A percentile compares a stretch with the other conserved stretches of the same genome.
Evolutionary conservation across 2,797 vertebrate genomes (phyloP).

Genomic region (Hydrophis major): DNA sequence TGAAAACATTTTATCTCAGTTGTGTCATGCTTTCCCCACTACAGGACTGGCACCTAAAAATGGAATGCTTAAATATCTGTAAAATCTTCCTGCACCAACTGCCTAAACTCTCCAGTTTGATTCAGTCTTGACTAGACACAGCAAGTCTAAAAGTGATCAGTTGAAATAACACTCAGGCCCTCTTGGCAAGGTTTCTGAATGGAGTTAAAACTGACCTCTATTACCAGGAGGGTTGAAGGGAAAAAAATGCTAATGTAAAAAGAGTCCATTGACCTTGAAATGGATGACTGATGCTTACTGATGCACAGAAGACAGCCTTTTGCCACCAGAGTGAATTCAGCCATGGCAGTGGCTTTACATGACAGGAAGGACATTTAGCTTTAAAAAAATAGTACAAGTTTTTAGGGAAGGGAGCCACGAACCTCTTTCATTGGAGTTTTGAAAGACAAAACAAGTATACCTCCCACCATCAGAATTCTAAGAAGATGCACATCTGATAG

Average conservation of each 20-base stretch:
- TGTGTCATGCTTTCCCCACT: not conserved
- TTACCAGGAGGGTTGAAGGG: not conserved
- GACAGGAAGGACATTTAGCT: not conserved
- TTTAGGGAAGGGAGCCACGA: not conserved
- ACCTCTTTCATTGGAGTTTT: not conserved
- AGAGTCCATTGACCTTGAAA: not conserved
- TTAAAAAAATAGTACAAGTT: not conserved
- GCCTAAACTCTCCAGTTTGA: not conserved
- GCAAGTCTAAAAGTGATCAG: not conserved
- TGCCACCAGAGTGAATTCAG: constrained; percentile 1
- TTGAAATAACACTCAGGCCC: not conserved
- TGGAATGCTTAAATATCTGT: not conserved
- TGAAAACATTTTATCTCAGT: not conserved
- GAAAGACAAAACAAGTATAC: not conserved
- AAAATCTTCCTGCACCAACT: not conserved
- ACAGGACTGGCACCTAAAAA: not conserved
- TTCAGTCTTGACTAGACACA: not conserved
- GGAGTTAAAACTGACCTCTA: not conserved
- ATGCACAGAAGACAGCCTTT: constrained; percentile 15
- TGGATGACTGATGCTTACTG: constrained; percentile 10
- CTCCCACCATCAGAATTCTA: not conserved
- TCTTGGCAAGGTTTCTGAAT: not conserved
- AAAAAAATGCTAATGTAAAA: not conserved
- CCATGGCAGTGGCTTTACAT: not conserved
- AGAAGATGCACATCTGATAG: not conserved